phyloP scores from a whole-genome alignment of 2,797 vertebrate species.

The Cynopterus sphinx region DNA sequence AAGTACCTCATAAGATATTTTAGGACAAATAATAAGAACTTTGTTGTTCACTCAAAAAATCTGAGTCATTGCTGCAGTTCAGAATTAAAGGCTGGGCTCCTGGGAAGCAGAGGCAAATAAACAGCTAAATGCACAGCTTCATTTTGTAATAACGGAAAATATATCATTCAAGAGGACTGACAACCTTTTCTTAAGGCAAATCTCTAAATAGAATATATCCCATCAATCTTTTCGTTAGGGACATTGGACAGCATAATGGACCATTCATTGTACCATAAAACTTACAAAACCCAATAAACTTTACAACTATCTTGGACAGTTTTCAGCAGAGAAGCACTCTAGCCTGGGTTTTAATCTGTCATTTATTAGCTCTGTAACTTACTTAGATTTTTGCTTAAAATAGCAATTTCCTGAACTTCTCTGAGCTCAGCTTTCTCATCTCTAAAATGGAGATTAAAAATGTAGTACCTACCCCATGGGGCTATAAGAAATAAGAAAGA shows the following conservation, averaged over 20 bases:
- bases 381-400: no score
- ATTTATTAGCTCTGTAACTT: not conserved
- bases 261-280: not conserved
- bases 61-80: not conserved
- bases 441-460: constrained; percentile 13
- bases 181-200: constrained; percentile 6
- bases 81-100: not conserved
- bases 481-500: not conserved
- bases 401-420: not conserved
- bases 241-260: not conserved
- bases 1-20: not conserved
- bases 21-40: not conserved
- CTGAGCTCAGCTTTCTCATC: constrained; percentile 34
- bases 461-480: not conserved
- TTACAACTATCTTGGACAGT: not conserved
- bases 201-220: not conserved
- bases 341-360: not conserved
- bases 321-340: constrained; percentile 16
- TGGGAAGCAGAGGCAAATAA: constrained; percentile 19
- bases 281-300: not conserved
- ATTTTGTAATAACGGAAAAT: not conserved
- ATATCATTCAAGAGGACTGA: not conserved
- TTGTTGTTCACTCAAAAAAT: not conserved
- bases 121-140: not conserved
- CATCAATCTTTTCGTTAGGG: constrained; percentile 45